phyloP scores from a whole-genome alignment of 1,140 invertebrate genomes.

The Orchestia grillus region DNA sequence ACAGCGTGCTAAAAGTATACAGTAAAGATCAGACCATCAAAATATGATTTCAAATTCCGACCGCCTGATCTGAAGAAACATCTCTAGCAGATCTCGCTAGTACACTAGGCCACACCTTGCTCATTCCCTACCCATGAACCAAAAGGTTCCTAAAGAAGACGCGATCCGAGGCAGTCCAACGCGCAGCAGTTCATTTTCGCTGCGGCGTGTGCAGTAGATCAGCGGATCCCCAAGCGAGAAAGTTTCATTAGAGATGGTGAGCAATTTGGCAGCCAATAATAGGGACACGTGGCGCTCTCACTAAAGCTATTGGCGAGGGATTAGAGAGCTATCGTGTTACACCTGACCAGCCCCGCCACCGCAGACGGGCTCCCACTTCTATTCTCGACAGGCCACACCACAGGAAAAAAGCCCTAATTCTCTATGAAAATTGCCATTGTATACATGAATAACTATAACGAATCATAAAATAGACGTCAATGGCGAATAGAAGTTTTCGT shows the following conservation, averaged over 20 bases:
- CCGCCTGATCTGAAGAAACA: not conserved
- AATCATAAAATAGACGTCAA: no score
- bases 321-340: slow-evolving; percentile 47
- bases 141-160: not conserved
- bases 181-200: not conserved
- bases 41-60: not conserved
- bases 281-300: slow-evolving; percentile 30
- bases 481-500: no score
- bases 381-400: not conserved
- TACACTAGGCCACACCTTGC: not conserved
- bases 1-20: no score
- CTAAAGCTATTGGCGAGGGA: slow-evolving; percentile 48
- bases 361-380: not conserved
- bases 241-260: slow-evolving; percentile 45
- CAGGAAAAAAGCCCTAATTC: not conserved
- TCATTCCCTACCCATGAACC: not conserved
- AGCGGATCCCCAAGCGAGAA: not conserved
- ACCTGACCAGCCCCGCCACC: slow-evolving; percentile 27
- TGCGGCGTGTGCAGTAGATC: not conserved
- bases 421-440: no score
- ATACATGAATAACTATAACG: no score
- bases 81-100: not conserved
- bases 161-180: not conserved
- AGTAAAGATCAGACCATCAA: no score
- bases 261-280: slow-evolving; percentile 53